A percentile compares a stretch with the other conserved stretches of the same genome.
phyloP scores from a whole-genome alignment of 2,113 vertebrate species.

The Hydrolagus affinis region DNA sequence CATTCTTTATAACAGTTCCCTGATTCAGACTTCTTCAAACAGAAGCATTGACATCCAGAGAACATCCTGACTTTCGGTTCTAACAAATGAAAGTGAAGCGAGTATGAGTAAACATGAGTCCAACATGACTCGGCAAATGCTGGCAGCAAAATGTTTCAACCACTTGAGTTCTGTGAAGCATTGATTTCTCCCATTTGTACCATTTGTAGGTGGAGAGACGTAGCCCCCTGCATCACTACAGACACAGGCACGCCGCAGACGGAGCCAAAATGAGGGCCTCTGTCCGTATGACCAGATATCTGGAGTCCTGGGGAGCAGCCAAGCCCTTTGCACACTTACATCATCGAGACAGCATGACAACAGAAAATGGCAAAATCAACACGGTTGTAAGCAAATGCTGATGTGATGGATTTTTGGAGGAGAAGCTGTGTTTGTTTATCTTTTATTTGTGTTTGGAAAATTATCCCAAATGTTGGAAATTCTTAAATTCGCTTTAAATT shows the following conservation, averaged over 20 bases:
- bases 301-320: constrained; percentile 96
- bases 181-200: not conserved
- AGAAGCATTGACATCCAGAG: no score
- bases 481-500: no score
- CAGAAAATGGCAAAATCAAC: constrained; percentile 94
- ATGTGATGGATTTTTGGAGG: not conserved
- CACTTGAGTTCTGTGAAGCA: no score
- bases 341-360: constrained; percentile 96
- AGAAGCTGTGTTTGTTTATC: no score
- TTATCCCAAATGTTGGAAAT: no score
- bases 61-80: not conserved
- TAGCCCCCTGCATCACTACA: constrained; percentile 81
- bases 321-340: constrained; percentile 94
- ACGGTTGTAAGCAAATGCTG: constrained; percentile 65
- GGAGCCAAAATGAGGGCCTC: constrained; percentile 94
- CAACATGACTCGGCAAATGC: no score
- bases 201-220: constrained; percentile 68
- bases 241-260: constrained; percentile 68
- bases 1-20: not conserved
- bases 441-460: no score
- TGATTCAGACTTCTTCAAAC: not conserved
- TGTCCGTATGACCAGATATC: constrained; percentile 91
- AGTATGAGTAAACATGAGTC: not conserved
- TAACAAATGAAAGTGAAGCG: no score
- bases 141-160: not conserved